phyloP scores from a whole-genome alignment of 2,797 vertebrate species.

The Melanotaenia boesemani region DNA sequence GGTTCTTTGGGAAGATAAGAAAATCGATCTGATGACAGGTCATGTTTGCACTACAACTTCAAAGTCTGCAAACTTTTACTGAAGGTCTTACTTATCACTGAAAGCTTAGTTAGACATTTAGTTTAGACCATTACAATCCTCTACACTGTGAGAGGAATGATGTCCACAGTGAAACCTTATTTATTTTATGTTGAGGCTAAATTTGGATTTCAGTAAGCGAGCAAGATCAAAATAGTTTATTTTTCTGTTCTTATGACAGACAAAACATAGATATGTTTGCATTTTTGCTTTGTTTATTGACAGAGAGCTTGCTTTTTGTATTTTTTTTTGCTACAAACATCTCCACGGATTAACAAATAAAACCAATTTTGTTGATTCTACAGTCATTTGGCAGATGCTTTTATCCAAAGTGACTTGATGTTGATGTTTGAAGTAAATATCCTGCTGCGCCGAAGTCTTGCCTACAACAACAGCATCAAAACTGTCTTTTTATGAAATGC shows the following conservation, averaged over 20 bases:
- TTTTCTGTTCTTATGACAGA: slow-evolving; percentile 30
- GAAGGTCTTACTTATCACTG: too few species aligned
- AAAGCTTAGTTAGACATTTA: too few species aligned
- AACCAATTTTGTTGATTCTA: slow-evolving; percentile 36
- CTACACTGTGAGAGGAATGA: neutral
- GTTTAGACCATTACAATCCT: neutral
- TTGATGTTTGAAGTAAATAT: slow-evolving; percentile 59
- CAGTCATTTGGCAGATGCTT: too few species aligned
- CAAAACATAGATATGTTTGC: slow-evolving; percentile 52
- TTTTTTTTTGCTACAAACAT: slow-evolving; percentile 10
- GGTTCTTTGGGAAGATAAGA: neutral
- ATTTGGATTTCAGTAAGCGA: slow-evolving; percentile 11
- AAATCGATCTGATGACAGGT: neutral
- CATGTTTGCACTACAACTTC: neutral
- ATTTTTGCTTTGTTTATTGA: slow-evolving; percentile 45
- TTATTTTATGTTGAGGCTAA: slow-evolving; percentile 1
- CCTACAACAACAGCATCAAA: neutral
- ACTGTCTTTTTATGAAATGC: neutral
- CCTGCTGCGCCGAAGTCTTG: slow-evolving; percentile 22
- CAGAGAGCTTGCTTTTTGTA: slow-evolving; percentile 15
- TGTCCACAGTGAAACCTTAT: neutral
- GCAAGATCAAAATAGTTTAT: slow-evolving; percentile 29
- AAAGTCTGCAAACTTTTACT: too few species aligned
- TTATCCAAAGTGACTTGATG: too few species aligned
- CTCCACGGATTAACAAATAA: slow-evolving; percentile 45